Base-by-base conservation (phyloP, 1,140 invertebrate genomes). In the Magallana ariakensis region DNA sequence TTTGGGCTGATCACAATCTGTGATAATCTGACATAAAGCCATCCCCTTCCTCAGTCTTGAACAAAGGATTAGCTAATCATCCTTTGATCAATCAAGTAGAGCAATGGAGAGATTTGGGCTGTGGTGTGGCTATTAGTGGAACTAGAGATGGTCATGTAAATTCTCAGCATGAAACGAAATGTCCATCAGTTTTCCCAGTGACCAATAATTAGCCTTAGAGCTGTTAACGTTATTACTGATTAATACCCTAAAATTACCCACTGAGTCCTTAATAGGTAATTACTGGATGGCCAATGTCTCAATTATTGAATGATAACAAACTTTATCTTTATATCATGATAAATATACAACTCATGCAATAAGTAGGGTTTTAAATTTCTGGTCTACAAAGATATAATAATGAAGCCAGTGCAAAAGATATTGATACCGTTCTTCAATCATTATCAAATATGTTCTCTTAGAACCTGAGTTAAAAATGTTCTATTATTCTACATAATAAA, bases 311-410 rank as follows among this genome's bases (percentile, higher is more conserved):
- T 9, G 66, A 26, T 26, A 75, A 19, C 5, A 9, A 19, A 70
- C 9, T 19, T 75, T 75, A 75, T 75, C 66, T 75, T 75, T 11
- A 75, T 75, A 75, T 75, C 66, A 33, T 75, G 33, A 75, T 75
- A 75, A 26, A 75, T 75, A 75, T 22, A 75, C 10, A 75, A 19
- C 22, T 26, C 66, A 26, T 75, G 22, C 4, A 75, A 33, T 26
- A 33, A 75, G 66, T 75, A 13, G 66, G 22, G 15, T 22, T 75
- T 75, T 75, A 75, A 75, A 75, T 75, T 46, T 19, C 58, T 16
- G 58, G 5, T 15, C 66, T 75, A 33, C 22, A 22, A 13, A 75
- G 66, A 75, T 75, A 75, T 33, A 46, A 26, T 26, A 26, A 75
- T 75, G 66, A 75, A 75, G 66, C 66, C 66, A 75, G 33, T 46